A percentile compares a stretch with the other conserved stretches of the same genome.
Evolutionary conservation across 2,888 invertebrate species (phyloP).

Genomic region (Julus scanicus): DNA sequence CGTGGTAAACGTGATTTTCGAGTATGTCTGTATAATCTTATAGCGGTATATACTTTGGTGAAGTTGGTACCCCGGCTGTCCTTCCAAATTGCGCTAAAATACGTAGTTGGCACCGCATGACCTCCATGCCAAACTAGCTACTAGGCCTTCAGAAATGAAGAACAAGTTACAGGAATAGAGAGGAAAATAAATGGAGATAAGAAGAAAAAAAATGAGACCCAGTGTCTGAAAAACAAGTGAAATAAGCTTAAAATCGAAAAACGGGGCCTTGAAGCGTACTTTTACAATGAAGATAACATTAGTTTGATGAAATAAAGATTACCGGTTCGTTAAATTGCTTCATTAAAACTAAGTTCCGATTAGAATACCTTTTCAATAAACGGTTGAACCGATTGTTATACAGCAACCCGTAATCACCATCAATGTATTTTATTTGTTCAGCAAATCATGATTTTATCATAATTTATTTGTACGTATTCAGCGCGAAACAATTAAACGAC

Average conservation of each 20-base stretch:
- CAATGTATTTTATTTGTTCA: too few species aligned
- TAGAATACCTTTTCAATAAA: too few species aligned
- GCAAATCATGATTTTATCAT: too few species aligned
- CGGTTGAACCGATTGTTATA: too few species aligned
- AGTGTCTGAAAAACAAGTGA: background rate
- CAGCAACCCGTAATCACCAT: too few species aligned
- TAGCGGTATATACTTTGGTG: background rate
- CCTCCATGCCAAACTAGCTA: conserved; percentile 1
- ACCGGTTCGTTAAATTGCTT: background rate
- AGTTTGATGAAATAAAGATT: background rate
- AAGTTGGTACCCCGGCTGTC: background rate
- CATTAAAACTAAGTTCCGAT: background rate
- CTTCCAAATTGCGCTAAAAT: conserved; percentile 8
- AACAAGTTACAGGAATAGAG: background rate
- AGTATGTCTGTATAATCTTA: background rate
- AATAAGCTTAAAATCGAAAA: background rate
- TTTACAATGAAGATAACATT: background rate
- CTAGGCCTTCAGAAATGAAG: background rate
- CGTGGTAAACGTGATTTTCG: background rate
- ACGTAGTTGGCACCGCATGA: background rate
- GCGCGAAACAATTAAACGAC: too few species aligned
- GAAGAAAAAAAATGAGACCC: background rate
- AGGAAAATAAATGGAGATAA: background rate
- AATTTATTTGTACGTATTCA: too few species aligned
- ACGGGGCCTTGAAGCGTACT: background rate